Base-by-base conservation (phyloP, 2,888 invertebrate species). In the Allacma fusca region DNA sequence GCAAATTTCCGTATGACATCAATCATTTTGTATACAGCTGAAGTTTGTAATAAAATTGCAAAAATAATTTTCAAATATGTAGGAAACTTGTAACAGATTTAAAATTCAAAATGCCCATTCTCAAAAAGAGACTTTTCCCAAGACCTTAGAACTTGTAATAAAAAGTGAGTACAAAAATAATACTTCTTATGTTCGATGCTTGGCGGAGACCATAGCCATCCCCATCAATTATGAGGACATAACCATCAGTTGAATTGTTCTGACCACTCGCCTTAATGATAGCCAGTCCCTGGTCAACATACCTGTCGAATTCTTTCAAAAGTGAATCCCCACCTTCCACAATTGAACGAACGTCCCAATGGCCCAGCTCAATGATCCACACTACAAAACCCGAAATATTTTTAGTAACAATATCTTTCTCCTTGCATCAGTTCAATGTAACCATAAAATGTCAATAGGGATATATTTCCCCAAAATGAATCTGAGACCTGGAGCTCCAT, bases 341-440 rank as follows among this genome's bases (percentile, higher is more conserved):
- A 19, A 23, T 23, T n/a, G 59, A 59, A n/a, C 59, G 59, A 23
- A 59, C 19, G 23, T 59, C 59, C 59, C 59, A 59, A 59, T n/a
- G 59, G 19, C 59, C 59, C 12, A 59, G 23, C 59, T 59, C 59
- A 19, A 59, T 23, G n/a, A 59, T 59, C 59, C 59, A 59, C n/a
- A 59, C 59, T 59, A n/a, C 7, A 21, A 59, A 59, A 13, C n/a
- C n/a, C n/a, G n/a, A n/a, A n/a, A n/a, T n/a, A n/a, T n/a, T n/a
- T n/a, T n/a, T n/a, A n/a, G n/a, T n/a, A n/a, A n/a, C n/a, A n/a
- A n/a, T n/a, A n/a, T n/a, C n/a, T n/a, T n/a, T n/a, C n/a, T n/a
- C n/a, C n/a, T n/a, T n/a, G n/a, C n/a, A n/a, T n/a, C n/a, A n/a
- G n/a, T n/a, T n/a, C n/a, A n/a, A n/a, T n/a, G n/a, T n/a, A n/a